A percentile compares a stretch with the other conserved stretches of the same genome.
Evolutionary conservation across 2,797 vertebrate genomes (phyloP).

Genomic region (Notolabrus celidotus): DNA sequence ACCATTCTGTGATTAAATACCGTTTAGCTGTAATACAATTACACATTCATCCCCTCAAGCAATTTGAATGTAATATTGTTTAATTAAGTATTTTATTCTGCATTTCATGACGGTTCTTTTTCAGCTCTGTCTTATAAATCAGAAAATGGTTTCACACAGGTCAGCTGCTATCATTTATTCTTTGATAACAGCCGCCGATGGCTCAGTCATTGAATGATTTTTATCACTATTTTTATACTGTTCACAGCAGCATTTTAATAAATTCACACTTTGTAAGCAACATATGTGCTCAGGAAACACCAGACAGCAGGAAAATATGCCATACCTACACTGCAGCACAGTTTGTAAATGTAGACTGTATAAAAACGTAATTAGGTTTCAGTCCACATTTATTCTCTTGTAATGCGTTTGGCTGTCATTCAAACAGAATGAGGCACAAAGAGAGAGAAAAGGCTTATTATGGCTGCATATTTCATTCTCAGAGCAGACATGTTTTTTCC

Average conservation of each 20-base stretch:
- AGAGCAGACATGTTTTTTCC: slow-evolving; percentile 22
- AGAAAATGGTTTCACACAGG: slow-evolving; percentile 1
- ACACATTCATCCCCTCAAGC: not conserved
- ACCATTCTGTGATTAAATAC: not conserved
- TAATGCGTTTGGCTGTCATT: slow-evolving; percentile 65
- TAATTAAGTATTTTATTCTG: not conserved
- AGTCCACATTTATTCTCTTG: slow-evolving; percentile 52
- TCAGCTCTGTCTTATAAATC: slow-evolving; percentile 8
- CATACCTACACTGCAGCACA: slow-evolving; percentile 35
- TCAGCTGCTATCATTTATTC: slow-evolving; percentile 26
- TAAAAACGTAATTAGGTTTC: slow-evolving; percentile 67
- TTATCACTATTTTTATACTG: slow-evolving; percentile 16
- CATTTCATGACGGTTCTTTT: slow-evolving; percentile 21
- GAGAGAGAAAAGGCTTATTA: slow-evolving; percentile 25
- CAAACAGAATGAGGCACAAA: slow-evolving; percentile 52
- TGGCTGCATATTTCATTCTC: slow-evolving; percentile 40
- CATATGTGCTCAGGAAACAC: slow-evolving; percentile 27
- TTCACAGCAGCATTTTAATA: slow-evolving; percentile 26
- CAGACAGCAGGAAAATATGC: slow-evolving; percentile 33
- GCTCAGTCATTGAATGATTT: slow-evolving; percentile 17
- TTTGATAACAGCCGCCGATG: slow-evolving; percentile 8
- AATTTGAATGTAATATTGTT: not conserved
- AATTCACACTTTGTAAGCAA: slow-evolving; percentile 28
- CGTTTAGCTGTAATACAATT: not conserved
- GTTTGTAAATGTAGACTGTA: slow-evolving; percentile 60